Base-by-base conservation (phyloP, 2,797 vertebrate genomes). In the Chloroceryle inda region DNA sequence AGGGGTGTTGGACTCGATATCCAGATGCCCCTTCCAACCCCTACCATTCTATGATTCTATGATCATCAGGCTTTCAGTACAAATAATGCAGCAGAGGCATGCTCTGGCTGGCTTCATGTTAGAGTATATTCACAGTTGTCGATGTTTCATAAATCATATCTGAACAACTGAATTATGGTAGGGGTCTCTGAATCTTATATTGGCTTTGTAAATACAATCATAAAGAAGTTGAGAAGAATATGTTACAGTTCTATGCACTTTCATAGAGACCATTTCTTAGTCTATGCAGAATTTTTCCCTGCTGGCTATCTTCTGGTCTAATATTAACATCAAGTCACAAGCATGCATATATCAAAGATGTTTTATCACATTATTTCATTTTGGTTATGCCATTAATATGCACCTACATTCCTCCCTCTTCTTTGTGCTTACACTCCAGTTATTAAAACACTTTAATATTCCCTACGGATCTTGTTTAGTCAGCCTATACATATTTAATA, bases 381-480 rank as follows among this genome's bases (percentile, higher is more conserved):
- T 93, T 72, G 45, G 5, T 61, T 86, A 85, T 79, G 17, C 7
- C 13, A 69, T 88, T 94, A 88, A 86, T 85, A 92, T 88, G 67
- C 52, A 73, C 29, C 63, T 87, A 88, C 66, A 63, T 64, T 1
- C 4, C 44, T 87, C 56, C 3, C 6, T 83, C 40, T 87, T 74
- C 61, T 81, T 93, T 86, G 40, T 93, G 56, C 64, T 93, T 71
- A 86, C n/a, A 45, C 15, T 86, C 23, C 49, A 69, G 59, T 73
- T 94, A 90, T 93, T 90, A 66, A 81, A 96, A 79, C 61, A 87
- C 5, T 87, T 88, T 53, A 76, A 67, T 86, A 79, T 85, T 90
- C 76, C 88, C 83, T 76, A 38, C 53, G 74, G 77, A 67, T 81
- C 23, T 88, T 91, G 52, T 92, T 88, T 90, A 79, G 74, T 73